Conservation (phyloP, 2,888 invertebrate genomes). For the Tryphoninae sp. region DNA sequence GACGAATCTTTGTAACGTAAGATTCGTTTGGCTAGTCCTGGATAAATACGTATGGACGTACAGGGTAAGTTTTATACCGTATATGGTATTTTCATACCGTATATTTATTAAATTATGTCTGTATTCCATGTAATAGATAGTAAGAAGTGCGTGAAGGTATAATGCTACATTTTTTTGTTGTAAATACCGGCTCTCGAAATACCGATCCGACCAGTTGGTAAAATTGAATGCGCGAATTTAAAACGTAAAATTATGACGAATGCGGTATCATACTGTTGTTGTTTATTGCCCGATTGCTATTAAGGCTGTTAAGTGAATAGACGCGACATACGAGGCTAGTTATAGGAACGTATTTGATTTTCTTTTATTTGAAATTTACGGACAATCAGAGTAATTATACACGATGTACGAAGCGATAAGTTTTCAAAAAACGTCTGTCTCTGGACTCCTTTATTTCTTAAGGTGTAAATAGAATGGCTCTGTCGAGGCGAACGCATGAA, state of each 20-base stretch:
- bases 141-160: constrained; percentile 54
- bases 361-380: constrained; percentile 34
- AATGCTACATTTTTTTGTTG: constrained; percentile 40
- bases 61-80: constrained; percentile 69
- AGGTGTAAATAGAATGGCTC: constrained; percentile 45
- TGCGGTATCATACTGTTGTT: constrained; percentile 48
- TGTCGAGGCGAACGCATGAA: constrained; percentile 33
- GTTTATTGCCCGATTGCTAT: constrained; percentile 43
- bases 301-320: constrained; percentile 39
- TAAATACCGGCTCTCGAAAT: background rate
- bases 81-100: constrained; percentile 45
- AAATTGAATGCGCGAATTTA: constrained; percentile 32
- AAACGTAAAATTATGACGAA: constrained; percentile 26
- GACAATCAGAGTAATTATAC: constrained; percentile 36
- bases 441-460: constrained; percentile 26
- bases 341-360: constrained; percentile 17
- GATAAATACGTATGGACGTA: constrained; percentile 67
- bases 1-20: constrained; percentile 47
- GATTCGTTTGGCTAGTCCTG: constrained; percentile 61
- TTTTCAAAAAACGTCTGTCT: constrained; percentile 31
- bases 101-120: constrained; percentile 52
- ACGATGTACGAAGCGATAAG: constrained; percentile 36
- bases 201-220: constrained; percentile 1
- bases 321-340: constrained; percentile 17
- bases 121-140: constrained; percentile 61